Percentiles rank a stretch among this genome's conserved stretches.
phyloP scores from a whole-genome alignment of 2,888 invertebrate species.

The Epiblema foenella region DNA sequence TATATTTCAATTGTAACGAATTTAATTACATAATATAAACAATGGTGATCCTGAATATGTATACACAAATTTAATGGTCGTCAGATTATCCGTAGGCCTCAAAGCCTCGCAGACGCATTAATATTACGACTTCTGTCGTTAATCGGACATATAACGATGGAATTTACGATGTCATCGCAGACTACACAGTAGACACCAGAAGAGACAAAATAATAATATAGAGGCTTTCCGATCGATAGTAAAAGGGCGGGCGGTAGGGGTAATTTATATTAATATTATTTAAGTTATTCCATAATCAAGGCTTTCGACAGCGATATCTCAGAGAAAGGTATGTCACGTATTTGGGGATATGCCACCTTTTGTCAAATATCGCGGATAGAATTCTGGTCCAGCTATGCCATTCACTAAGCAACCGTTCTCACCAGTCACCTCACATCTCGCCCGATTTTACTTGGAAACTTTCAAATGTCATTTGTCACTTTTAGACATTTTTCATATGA shows the following conservation, averaged over 20 bases:
- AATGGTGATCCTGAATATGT: background rate
- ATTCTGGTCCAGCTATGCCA: too few relatives aligned
- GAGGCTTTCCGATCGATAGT: constrained; percentile 1
- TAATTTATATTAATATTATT: background rate
- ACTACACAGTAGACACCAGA: constrained; percentile 5
- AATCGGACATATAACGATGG: constrained; percentile 14
- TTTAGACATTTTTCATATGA: too few relatives aligned
- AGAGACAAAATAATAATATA: constrained; percentile 14
- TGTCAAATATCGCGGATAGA: too few relatives aligned
- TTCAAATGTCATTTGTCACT: too few relatives aligned
- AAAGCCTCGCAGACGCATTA: constrained; percentile 30
- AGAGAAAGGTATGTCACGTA: too few relatives aligned
- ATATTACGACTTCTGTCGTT: constrained; percentile 34
- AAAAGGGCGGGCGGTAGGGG: background rate
- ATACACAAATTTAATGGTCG: background rate
- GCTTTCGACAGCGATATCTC: too few relatives aligned
- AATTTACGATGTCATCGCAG: constrained; percentile 22
- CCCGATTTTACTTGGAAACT: too few relatives aligned
- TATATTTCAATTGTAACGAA: background rate
- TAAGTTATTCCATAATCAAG: background rate
- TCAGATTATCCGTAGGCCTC: constrained; percentile 6
- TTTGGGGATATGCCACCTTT: too few relatives aligned
- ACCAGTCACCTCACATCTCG: too few relatives aligned
- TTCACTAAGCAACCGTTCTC: too few relatives aligned
- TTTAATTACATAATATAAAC: constrained; percentile 5